A percentile compares a stretch with the other conserved stretches of the same genome.
Evolutionary conservation across 1,140 invertebrate species (phyloP).

Genomic region (Macrosteles quadrilineatus): DNA sequence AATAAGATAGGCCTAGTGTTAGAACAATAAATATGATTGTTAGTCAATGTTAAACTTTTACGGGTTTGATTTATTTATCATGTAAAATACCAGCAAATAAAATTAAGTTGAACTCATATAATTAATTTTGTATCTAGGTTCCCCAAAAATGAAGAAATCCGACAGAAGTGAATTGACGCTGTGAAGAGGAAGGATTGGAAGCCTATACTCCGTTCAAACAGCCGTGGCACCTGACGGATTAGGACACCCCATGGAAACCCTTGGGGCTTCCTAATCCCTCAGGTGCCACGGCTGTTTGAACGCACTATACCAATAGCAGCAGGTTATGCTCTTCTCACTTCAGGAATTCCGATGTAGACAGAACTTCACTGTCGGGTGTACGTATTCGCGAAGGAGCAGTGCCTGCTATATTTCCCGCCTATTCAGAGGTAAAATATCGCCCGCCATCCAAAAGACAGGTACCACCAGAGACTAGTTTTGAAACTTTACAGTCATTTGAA

Average conservation of each 20-base stretch:
- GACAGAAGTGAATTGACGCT: slow-evolving; percentile 30
- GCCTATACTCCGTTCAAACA: no score
- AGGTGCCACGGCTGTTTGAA: no score
- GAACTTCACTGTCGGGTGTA: slow-evolving; percentile 26
- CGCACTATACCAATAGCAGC: slow-evolving; percentile 10
- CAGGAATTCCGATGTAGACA: slow-evolving; percentile 33
- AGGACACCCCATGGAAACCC: no score
- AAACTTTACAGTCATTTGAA: no score
- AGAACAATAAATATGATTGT: background rate
- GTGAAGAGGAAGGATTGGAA: slow-evolving; percentile 32
- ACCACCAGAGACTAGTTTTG: background rate
- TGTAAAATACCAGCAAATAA: background rate
- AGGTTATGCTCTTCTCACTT: slow-evolving; percentile 34
- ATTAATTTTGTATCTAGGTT: slow-evolving; percentile 27
- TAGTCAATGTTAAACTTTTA: background rate
- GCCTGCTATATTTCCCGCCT: slow-evolving; percentile 31
- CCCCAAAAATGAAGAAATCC: slow-evolving; percentile 29
- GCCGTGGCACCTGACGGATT: no score
- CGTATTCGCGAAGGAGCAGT: slow-evolving; percentile 33
- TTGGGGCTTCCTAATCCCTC: no score
- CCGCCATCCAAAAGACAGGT: background rate
- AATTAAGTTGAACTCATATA: no score
- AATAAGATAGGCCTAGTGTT: background rate
- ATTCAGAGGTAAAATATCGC: slow-evolving; percentile 26
- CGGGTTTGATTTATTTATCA: background rate